Conservation (phyloP, 2,113 vertebrate species). For the Amphiprion percula region DNA sequence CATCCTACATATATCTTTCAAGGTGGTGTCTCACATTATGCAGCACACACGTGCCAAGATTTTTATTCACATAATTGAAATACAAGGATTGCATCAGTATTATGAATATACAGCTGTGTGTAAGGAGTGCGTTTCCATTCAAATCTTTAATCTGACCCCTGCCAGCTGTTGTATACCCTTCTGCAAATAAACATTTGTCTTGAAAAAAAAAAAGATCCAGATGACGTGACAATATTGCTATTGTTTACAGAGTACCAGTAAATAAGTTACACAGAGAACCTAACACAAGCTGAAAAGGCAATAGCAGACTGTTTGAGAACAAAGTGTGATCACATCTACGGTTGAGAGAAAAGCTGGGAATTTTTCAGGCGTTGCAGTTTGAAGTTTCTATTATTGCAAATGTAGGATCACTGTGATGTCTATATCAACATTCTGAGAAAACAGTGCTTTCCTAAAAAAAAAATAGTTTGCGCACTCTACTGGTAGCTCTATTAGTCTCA, state of each 20-base stretch:
- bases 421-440: neutral
- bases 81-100: neutral
- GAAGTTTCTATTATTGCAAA: slow-evolving; percentile 27
- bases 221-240: no score
- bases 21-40: neutral
- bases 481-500: slow-evolving; percentile 29
- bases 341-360: neutral
- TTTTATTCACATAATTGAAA: neutral
- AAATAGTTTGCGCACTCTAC: slow-evolving; percentile 21
- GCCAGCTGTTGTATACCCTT: no score
- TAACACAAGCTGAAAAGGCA: neutral
- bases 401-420: neutral
- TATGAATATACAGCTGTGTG: neutral
- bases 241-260: no score
- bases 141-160: neutral
- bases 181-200: no score
- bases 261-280: neutral
- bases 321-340: neutral
- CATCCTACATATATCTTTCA: neutral
- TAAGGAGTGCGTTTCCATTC: neutral
- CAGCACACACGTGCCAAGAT: no score
- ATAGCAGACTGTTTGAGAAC: slow-evolving; percentile 3
- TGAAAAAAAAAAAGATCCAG: no score
- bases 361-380: neutral
- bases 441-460: neutral